Evolutionary conservation across 1,140 invertebrate species (phyloP).

Genomic region (Rhyacophila brunnea): DNA sequence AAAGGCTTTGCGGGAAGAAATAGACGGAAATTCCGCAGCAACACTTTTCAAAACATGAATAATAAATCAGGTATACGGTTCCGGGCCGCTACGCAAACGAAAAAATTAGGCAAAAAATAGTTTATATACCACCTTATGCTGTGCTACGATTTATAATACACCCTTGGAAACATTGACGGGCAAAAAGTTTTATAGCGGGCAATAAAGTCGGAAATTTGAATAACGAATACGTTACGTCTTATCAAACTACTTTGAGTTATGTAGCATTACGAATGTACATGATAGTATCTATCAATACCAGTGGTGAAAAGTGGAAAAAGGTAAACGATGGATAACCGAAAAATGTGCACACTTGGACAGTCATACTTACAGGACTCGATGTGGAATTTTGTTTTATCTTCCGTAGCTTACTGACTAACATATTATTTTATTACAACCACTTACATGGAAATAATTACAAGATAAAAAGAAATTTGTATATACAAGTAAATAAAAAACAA

Average conservation of each 20-base stretch:
- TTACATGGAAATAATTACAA: too few species aligned
- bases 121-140: background rate
- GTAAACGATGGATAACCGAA: too few species aligned
- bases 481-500: too few species aligned
- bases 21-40: slow-evolving; percentile 6
- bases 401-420: too few species aligned
- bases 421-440: too few species aligned
- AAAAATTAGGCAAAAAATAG: slow-evolving; percentile 4
- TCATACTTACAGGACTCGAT: too few species aligned
- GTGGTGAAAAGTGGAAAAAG: too few species aligned
- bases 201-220: background rate
- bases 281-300: too few species aligned
- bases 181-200: background rate
- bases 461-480: too few species aligned
- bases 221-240: background rate
- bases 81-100: slow-evolving; percentile 3
- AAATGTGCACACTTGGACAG: too few species aligned
- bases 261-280: too few species aligned
- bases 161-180: background rate
- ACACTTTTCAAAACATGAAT: slow-evolving; percentile 21
- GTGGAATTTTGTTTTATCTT: too few species aligned
- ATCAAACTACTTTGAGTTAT: background rate
- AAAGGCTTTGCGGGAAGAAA: slow-evolving; percentile 1
- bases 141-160: background rate
- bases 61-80: slow-evolving; percentile 15